Percentiles rank a stretch among this genome's conserved stretches.
Conservation (phyloP, 1,140 invertebrate genomes). For the Eueides isabella region DNA sequence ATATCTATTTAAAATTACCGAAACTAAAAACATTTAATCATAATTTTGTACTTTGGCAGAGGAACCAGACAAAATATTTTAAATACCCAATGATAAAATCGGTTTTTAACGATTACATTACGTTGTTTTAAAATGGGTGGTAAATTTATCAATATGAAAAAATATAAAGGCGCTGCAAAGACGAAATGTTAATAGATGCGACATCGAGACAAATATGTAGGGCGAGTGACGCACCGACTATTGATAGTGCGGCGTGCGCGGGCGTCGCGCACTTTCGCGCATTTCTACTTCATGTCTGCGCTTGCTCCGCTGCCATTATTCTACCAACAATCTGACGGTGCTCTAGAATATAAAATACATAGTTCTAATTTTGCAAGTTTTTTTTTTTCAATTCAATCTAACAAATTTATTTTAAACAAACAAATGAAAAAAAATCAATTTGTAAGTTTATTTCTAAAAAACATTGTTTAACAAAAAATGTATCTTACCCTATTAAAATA, state of each 20-base stretch:
- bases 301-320: background rate
- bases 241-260: conserved; percentile 61
- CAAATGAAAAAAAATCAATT: too few species aligned
- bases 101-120: background rate
- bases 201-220: conserved; percentile 67
- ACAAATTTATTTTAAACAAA: too few species aligned
- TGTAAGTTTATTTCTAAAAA: too few species aligned
- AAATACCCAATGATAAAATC: background rate
- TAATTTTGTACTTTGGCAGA: background rate
- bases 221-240: conserved; percentile 68
- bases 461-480: too few species aligned
- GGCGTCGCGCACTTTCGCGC: conserved; percentile 32
- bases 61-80: conserved; percentile 11
- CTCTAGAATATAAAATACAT: background rate
- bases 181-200: conserved; percentile 56
- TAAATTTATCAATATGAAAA: background rate
- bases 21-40: background rate
- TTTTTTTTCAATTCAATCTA: too few species aligned
- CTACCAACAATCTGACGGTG: background rate
- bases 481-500: too few species aligned
- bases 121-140: background rate
- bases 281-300: conserved; percentile 14
- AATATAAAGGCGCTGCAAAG: conserved; percentile 53
- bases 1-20: background rate
- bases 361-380: too few species aligned